Conservation (phyloP, 1,140 invertebrate species). For the Leptinotarsa defecta region DNA sequence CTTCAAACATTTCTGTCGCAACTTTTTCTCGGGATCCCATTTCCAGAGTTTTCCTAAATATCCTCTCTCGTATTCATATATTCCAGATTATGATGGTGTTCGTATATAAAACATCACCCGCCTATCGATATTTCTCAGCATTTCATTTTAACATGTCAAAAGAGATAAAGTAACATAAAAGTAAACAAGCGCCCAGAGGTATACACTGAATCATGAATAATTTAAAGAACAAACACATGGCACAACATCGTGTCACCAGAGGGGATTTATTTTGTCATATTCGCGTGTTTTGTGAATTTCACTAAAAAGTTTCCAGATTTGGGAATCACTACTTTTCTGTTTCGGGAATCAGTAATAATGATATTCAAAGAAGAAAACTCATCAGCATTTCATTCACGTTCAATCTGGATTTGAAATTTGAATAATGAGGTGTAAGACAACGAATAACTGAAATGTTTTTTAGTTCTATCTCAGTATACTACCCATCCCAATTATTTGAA, state of each 20-base stretch:
- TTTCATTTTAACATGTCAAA: constrained; percentile 4
- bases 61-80: not conserved
- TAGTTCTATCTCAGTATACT: no score
- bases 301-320: not conserved
- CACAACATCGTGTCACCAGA: not conserved
- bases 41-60: not conserved
- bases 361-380: no score
- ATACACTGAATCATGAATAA: constrained; percentile 1
- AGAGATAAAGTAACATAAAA: not conserved
- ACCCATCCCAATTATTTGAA: no score
- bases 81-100: not conserved
- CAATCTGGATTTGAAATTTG: no score
- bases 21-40: not conserved
- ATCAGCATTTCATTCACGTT: no score
- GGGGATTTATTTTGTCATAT: not conserved
- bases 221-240: constrained; percentile 1
- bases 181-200: not conserved
- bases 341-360: no score
- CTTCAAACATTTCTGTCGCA: not conserved
- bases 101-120: not conserved
- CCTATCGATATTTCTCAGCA: not conserved
- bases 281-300: not conserved
- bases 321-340: no score
- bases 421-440: no score
- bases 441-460: no score